Base-by-base conservation (phyloP, 2,888 invertebrate species). In the Choristoneura rosaceana region DNA sequence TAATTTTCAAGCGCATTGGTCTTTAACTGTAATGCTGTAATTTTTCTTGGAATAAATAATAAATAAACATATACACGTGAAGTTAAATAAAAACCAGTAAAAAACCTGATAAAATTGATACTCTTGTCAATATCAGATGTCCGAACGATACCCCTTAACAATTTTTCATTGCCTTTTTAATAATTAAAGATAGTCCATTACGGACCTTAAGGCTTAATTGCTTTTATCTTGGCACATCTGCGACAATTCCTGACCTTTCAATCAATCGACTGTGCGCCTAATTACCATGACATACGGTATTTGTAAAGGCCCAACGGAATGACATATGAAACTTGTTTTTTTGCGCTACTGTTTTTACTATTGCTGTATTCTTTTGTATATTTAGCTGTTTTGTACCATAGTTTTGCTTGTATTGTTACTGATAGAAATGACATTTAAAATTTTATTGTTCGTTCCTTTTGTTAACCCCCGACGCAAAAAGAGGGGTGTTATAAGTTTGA, bases 141-240 rank as follows among this genome's bases (percentile, higher is more conserved):
- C 25, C 25, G 45, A 33, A 45, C 45, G 62, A 17, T 52, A 10
- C 34, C 38, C 38, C 52, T 50, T 45, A 65, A 59, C 60, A 14
- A 43, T 47, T 52, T 43, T 15, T 63, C 58, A 59, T 17, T 65
- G 12, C 14, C 15, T 47, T 52, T 17, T 34, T 34, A 17, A 75
- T 76, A 77, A 79, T 79, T 82, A 79, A 73, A 81, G 81, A 71
- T 79, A 82, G 86, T 88, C 86, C 87, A 89, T 89, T 88, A 87
- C 76, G 76, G 69, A 74, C 84, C 82, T 85, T 83, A 83, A 85
- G 78, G 81, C 74, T 88, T 90, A 90, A 90, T 90, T 90, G 83
- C 85, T 78, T 78, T 87, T 89, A 90, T 90, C 89, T 82, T 84
- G 80, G 76, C 79, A 89, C 55, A 25, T 55, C 41, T 55, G 64